These are phyloP conservation scores for Lophura nycthemera DNA, from an alignment of 2,113 vertebrate species.

Conservation along the genomic window DNA sequence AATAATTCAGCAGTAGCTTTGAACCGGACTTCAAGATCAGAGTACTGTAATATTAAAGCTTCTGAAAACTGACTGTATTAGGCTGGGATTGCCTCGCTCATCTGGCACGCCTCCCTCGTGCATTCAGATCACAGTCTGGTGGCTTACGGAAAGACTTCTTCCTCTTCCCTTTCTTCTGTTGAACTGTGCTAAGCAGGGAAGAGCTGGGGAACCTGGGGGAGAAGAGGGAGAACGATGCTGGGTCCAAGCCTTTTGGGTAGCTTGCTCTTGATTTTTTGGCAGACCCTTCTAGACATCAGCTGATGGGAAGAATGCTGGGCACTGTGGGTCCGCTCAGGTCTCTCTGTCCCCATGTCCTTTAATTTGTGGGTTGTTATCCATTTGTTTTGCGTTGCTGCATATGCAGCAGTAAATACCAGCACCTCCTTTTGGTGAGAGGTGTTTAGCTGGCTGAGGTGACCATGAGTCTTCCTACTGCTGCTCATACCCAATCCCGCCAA, in stretches of 20 bases:
- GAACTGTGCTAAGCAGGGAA: not conserved
- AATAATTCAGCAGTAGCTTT: not conserved
- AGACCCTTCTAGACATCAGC: not conserved
- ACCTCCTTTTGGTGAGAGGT: not conserved
- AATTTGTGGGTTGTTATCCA: not conserved
- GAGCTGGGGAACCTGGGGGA: not conserved
- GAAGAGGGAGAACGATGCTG: not conserved
- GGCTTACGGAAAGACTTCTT: not conserved
- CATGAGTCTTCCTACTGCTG: fast-evolving
- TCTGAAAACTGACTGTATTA: not conserved
- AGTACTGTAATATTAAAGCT: not conserved
- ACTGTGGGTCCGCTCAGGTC: not conserved
- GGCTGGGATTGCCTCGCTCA: not conserved
- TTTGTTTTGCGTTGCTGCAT: not conserved
- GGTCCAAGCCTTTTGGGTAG: not conserved
- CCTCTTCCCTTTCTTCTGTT: not conserved
- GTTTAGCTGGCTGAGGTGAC: not conserved
- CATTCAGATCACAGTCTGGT: not conserved
- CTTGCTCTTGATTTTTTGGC: not conserved
- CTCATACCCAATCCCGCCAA: not conserved
- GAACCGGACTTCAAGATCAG: not conserved
- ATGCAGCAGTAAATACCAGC: not conserved
- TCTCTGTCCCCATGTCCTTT: not conserved
- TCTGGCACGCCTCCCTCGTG: not conserved
- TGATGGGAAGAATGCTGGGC: not conserved